phyloP scores from a whole-genome alignment of 1,140 invertebrate genomes.

The Habropoda laboriosa region DNA sequence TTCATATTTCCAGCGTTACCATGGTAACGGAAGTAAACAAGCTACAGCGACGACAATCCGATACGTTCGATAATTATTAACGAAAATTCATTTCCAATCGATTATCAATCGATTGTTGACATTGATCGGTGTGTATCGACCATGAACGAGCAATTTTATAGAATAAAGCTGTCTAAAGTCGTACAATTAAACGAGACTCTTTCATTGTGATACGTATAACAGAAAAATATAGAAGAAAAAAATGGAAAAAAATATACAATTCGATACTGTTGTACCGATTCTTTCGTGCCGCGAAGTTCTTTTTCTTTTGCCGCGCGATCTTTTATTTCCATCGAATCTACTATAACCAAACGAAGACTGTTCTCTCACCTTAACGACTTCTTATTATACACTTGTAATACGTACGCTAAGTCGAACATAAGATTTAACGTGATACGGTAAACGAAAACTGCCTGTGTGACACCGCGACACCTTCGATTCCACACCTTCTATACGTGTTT shows the following conservation, averaged over 20 bases:
- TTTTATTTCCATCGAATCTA: slow-evolving; percentile 31
- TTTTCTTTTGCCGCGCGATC: slow-evolving; percentile 32
- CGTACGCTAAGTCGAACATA: neutral
- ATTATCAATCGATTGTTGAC: too few relatives aligned
- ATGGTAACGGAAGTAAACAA: too few relatives aligned
- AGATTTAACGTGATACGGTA: slow-evolving; percentile 22
- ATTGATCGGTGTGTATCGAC: neutral
- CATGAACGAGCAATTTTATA: neutral
- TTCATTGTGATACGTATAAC: slow-evolving; percentile 4
- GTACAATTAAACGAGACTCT: slow-evolving; percentile 7
- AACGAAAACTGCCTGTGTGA: slow-evolving; percentile 36
- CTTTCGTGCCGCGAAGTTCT: slow-evolving; percentile 8
- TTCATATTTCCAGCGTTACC: too few relatives aligned
- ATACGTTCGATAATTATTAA: slow-evolving; percentile 39
- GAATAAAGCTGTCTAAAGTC: neutral
- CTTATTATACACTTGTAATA: slow-evolving; percentile 24
- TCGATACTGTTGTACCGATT: neutral
- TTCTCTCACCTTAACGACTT: slow-evolving; percentile 6
- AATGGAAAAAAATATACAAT: neutral
- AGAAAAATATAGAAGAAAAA: neutral
- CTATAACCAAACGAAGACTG: slow-evolving; percentile 35
- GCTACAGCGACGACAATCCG: slow-evolving; percentile 34
- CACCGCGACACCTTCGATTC: slow-evolving; percentile 16
- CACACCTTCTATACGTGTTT: neutral
- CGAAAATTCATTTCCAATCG: neutral